Conservation (phyloP, 2,888 invertebrate genomes). For the Spodoptera exigua region DNA sequence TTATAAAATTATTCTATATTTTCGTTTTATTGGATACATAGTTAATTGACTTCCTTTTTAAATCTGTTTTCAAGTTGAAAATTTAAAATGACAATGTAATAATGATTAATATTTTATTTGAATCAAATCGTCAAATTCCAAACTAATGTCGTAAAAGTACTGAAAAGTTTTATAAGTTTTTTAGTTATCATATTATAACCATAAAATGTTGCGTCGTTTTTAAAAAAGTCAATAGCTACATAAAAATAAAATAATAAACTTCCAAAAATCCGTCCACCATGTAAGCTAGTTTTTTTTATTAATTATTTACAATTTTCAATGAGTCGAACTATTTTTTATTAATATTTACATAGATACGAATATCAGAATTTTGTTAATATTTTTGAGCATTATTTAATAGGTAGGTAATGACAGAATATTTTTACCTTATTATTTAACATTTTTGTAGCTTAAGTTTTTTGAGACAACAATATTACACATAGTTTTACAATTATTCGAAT, state of each 20-base stretch:
- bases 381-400: slow-evolving; percentile 46
- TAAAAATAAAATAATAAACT: no score
- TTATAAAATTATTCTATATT: slow-evolving; percentile 20
- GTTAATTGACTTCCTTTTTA: slow-evolving; percentile 60
- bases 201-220: no score
- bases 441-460: slow-evolving; percentile 35
- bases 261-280: no score
- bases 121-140: no score
- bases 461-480: slow-evolving; percentile 41
- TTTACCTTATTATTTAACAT: slow-evolving; percentile 30
- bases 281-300: not conserved
- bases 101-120: no score
- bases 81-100: not conserved
- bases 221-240: no score
- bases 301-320: slow-evolving; percentile 37
- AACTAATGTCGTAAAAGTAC: no score
- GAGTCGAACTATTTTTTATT: slow-evolving; percentile 7
- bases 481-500: slow-evolving; percentile 34
- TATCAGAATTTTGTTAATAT: slow-evolving; percentile 36
- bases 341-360: slow-evolving; percentile 43
- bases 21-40: slow-evolving; percentile 30
- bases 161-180: no score
- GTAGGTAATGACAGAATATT: slow-evolving; percentile 43
- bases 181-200: no score
- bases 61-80: slow-evolving; percentile 32